These are phyloP conservation scores for Danio choprae DNA, from an alignment of 2,797 vertebrate species.

Conservation along the genomic window DNA sequence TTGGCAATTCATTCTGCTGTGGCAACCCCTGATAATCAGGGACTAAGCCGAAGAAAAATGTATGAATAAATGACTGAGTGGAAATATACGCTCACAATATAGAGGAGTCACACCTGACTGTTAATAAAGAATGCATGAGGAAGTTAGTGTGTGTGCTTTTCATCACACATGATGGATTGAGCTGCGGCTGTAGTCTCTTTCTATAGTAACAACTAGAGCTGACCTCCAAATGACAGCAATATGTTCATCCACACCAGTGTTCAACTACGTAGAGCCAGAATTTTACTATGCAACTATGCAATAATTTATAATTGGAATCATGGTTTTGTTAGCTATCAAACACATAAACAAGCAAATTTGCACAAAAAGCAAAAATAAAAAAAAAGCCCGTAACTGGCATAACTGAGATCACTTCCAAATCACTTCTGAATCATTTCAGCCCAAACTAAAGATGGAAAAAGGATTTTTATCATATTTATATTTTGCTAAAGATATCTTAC, in stretches of 20 bases:
- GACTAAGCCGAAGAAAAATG: too few species aligned
- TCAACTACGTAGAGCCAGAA: background rate
- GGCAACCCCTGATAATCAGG: too few species aligned
- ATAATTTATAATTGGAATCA: background rate
- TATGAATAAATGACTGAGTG: constrained; percentile 16
- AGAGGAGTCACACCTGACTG: constrained; percentile 54
- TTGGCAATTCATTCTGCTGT: too few species aligned
- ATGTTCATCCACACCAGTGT: background rate
- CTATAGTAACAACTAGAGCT: constrained; percentile 13
- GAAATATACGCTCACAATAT: constrained; percentile 44
- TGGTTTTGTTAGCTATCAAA: background rate
- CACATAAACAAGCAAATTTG: too few species aligned
- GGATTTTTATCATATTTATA: too few species aligned
- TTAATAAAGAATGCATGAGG: constrained; percentile 52
- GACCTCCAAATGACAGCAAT: constrained; percentile 16
- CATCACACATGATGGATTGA: constrained; percentile 17
- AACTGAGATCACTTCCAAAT: too few species aligned
- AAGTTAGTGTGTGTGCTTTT: constrained; percentile 41
- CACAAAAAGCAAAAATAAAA: too few species aligned
- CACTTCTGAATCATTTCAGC: too few species aligned
- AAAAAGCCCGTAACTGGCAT: too few species aligned
- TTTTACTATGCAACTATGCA: background rate
- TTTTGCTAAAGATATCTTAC: too few species aligned
- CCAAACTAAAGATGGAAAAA: too few species aligned
- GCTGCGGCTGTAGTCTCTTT: constrained; percentile 22